A percentile compares a stretch with the other conserved stretches of the same genome.
Evolutionary conservation across 2,888 invertebrate genomes (phyloP).

Genomic region (Trypoxylon attenuatum): DNA sequence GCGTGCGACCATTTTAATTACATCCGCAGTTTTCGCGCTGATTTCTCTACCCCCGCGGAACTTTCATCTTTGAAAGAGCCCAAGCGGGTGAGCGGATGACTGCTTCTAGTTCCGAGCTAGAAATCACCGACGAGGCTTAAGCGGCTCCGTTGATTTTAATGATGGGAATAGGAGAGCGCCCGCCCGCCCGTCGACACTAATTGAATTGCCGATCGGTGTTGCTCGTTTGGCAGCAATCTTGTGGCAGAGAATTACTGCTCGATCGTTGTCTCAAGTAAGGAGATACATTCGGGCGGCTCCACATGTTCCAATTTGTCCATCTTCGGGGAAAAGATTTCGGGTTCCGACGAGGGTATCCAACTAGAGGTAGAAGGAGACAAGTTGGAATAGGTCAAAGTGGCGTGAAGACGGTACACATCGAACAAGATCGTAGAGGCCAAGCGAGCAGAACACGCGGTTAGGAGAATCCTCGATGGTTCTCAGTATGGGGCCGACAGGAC

Average conservation of each 20-base stretch:
- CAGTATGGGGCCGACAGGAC: conserved; percentile 55
- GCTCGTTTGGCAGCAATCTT: too few relatives aligned
- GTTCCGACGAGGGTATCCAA: not conserved
- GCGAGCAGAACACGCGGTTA: conserved; percentile 58
- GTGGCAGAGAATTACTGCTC: too few relatives aligned
- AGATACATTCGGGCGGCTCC: too few relatives aligned
- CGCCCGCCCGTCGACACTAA: too few relatives aligned
- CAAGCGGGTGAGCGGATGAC: not conserved
- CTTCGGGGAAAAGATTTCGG: not conserved
- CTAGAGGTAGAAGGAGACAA: too few relatives aligned
- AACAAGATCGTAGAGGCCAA: too few relatives aligned
- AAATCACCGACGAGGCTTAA: conserved; percentile 16
- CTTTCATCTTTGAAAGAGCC: conserved; percentile 21
- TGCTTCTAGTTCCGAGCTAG: not conserved
- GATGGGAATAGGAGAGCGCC: too few relatives aligned
- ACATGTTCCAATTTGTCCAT: conserved; percentile 37
- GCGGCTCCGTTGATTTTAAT: conserved; percentile 1
- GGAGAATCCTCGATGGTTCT: conserved; percentile 46
- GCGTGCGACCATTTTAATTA: conserved; percentile 61
- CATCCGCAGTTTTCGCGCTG: conserved; percentile 33
- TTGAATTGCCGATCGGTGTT: too few relatives aligned
- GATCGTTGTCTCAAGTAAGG: too few relatives aligned
- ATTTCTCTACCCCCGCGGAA: conserved; percentile 38
- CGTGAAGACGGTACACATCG: too few relatives aligned
- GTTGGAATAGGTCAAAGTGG: too few relatives aligned